Conservation (phyloP, 2,888 invertebrate genomes). For the Acanthoscelides obtectus region DNA sequence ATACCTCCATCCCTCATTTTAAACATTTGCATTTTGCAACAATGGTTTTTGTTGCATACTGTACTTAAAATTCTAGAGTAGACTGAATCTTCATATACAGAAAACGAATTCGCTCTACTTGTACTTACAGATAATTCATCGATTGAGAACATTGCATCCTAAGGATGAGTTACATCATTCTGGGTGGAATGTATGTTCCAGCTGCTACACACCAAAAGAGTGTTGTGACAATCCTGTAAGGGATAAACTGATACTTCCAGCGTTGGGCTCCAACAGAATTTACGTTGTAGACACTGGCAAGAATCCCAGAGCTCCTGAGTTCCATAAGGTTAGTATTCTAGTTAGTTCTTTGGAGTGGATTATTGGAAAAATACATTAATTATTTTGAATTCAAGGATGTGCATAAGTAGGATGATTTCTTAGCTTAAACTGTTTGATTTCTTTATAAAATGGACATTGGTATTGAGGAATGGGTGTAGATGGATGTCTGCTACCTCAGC, state of each 20-base stretch:
- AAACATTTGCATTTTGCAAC: too few relatives aligned
- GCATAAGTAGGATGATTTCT: too few relatives aligned
- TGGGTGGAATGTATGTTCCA: constrained; percentile 97
- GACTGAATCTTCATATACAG: not conserved
- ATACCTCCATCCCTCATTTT: too few relatives aligned
- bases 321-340: constrained; percentile 60
- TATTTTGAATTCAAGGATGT: too few relatives aligned
- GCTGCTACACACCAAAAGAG: constrained; percentile 62
- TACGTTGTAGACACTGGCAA: constrained; percentile 78
- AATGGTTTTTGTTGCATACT: not conserved
- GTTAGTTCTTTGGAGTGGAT: not conserved
- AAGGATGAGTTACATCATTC: constrained; percentile 93
- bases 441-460: not conserved
- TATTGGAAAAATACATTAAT: not conserved
- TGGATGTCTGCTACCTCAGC: too few relatives aligned
- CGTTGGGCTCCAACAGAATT: constrained; percentile 74
- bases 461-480: too few relatives aligned
- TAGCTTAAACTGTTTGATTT: too few relatives aligned
- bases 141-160: constrained; percentile 68
- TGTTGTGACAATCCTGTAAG: constrained; percentile 53
- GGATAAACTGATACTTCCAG: constrained; percentile 78
- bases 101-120: not conserved
- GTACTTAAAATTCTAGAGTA: not conserved
- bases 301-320: constrained; percentile 65
- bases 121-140: constrained; percentile 72